A percentile compares a stretch with the other conserved stretches of the same genome.
Evolutionary conservation across 2,888 invertebrate species (phyloP).

Genomic region (Biston stratarius): DNA sequence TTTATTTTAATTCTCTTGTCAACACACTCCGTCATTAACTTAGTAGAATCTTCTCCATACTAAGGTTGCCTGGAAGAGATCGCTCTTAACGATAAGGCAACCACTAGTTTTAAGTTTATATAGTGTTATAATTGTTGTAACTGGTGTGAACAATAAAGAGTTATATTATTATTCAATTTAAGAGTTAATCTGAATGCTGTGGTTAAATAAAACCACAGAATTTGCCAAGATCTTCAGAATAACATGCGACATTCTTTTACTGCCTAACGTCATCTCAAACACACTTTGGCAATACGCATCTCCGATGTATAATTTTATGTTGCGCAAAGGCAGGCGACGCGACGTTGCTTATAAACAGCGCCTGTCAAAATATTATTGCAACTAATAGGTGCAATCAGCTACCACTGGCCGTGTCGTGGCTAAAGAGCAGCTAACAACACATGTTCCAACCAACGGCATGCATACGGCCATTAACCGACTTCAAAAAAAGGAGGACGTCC

Average conservation of each 20-base stretch:
- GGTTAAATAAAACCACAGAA: too few species aligned
- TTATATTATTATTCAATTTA: too few species aligned
- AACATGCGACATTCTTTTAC: neutral
- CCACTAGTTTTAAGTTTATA: too few species aligned
- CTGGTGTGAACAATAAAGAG: too few species aligned
- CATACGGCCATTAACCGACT: neutral
- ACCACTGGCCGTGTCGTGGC: neutral
- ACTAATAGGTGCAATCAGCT: constrained; percentile 13
- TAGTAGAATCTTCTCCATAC: too few species aligned
- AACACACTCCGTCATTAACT: too few species aligned
- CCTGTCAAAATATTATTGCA: constrained; percentile 28
- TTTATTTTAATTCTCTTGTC: too few species aligned
- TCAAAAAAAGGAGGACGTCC: too few species aligned
- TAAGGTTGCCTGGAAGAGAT: too few species aligned
- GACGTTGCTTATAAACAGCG: constrained; percentile 12
- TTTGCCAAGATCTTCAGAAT: neutral
- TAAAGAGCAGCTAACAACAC: neutral
- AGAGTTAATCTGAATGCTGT: too few species aligned
- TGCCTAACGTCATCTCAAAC: neutral
- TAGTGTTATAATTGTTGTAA: too few species aligned
- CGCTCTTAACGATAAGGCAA: too few species aligned
- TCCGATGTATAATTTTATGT: constrained; percentile 20
- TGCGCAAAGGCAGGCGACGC: constrained; percentile 20
- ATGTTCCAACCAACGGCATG: neutral
- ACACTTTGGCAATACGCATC: constrained; percentile 18